phyloP scores from a whole-genome alignment of 1,140 invertebrate species.

The Lepidotrigona ventralis region DNA sequence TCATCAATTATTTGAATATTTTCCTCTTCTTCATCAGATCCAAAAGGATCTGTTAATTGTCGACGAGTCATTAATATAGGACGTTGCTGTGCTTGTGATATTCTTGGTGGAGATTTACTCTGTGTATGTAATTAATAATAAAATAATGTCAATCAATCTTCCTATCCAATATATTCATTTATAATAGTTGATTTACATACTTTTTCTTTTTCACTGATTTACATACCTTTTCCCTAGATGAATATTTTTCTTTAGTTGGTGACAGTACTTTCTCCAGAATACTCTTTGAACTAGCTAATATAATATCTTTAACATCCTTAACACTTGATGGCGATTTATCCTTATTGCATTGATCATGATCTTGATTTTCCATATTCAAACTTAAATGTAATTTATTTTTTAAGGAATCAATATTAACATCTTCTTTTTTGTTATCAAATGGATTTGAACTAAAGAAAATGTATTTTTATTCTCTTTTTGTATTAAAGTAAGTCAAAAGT shows the following conservation, averaged over 20 bases:
- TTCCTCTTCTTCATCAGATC: conserved; percentile 94
- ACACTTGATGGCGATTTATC: conserved; percentile 81
- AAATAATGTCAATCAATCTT: conserved; percentile 42
- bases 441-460: conserved; percentile 74
- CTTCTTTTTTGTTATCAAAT: conserved; percentile 77
- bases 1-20: conserved; percentile 77
- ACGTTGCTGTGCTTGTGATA: conserved; percentile 76
- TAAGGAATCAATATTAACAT: conserved; percentile 73
- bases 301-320: conserved; percentile 87
- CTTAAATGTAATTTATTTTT: conserved; percentile 77
- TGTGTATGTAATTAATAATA: conserved; percentile 54
- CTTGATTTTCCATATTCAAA: conserved; percentile 75
- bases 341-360: conserved; percentile 74
- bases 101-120: conserved; percentile 78
- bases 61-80: conserved; percentile 90
- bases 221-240: conserved; percentile 74
- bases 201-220: conserved; percentile 70
- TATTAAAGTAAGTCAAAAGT: no score
- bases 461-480: not conserved
- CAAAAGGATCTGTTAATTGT: conserved; percentile 94
- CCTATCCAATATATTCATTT: conserved; percentile 13
- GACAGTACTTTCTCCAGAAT: conserved; percentile 90
- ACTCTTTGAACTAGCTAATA: conserved; percentile 87
- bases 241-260: conserved; percentile 85
- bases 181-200: conserved; percentile 58